A percentile compares a stretch with the other conserved stretches of the same genome.
These are phyloP conservation scores for Carassius carassius DNA, from an alignment of 2,113 vertebrate genomes.

Conservation along the genomic window DNA sequence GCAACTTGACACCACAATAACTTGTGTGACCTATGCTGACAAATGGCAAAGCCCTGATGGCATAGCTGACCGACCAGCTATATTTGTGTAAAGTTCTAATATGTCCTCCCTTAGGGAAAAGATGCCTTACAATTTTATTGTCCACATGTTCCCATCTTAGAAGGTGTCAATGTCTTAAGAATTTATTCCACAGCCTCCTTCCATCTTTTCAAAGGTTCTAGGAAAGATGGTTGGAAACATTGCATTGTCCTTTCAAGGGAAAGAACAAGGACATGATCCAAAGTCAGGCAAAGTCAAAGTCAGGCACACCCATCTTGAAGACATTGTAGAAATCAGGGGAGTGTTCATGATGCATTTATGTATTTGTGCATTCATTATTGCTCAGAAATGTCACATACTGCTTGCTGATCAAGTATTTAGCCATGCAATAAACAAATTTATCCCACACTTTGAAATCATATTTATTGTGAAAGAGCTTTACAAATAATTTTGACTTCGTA, in stretches of 20 bases:
- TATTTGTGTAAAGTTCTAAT: slow-evolving; percentile 31
- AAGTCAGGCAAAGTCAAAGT: background rate
- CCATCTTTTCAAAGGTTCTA: background rate
- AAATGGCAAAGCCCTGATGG: slow-evolving; percentile 21
- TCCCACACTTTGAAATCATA: no score
- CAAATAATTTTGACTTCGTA: no score
- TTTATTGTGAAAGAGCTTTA: background rate
- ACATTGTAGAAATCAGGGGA: no score
- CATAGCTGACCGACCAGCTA: slow-evolving; percentile 12
- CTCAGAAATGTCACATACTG: background rate
- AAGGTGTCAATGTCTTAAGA: background rate
- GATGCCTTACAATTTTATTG: slow-evolving; percentile 23
- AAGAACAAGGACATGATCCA: background rate
- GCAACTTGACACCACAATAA: slow-evolving; percentile 19
- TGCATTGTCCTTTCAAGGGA: background rate
- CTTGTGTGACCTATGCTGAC: background rate
- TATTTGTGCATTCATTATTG: background rate
- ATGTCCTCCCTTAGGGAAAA: background rate
- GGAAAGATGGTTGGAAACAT: background rate
- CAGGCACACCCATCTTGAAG: background rate
- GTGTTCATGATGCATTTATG: background rate
- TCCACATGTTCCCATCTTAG: background rate
- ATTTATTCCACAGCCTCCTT: slow-evolving; percentile 14
- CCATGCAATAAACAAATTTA: no score
- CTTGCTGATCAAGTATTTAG: no score